Conservation (phyloP, 92 coral and sea anemone genomes). For the Galaxea fascicularis region DNA sequence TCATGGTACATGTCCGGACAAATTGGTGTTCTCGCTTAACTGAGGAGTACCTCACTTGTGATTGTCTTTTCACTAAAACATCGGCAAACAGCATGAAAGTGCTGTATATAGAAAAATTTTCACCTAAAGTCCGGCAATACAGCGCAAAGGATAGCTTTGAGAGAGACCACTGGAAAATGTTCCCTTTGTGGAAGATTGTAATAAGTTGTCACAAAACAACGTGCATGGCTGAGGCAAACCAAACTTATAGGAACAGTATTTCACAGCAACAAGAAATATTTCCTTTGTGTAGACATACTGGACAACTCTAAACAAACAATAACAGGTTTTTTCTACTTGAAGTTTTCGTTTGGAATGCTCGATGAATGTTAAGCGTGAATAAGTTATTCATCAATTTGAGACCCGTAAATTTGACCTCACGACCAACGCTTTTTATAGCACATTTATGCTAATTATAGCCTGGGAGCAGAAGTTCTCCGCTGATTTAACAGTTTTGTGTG, state of each 20-base stretch:
- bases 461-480: not conserved
- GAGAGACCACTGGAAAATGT: not conserved
- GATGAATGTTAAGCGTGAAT: not conserved
- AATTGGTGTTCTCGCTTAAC: too few species aligned
- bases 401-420: conserved; percentile 29
- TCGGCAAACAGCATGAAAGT: not conserved
- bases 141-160: not conserved
- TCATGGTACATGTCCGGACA: too few species aligned
- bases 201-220: too few species aligned
- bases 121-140: not conserved
- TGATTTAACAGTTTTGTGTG: not conserved
- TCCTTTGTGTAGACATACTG: too few species aligned
- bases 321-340: not conserved
- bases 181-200: not conserved
- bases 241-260: too few species aligned
- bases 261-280: too few species aligned
- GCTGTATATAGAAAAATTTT: not conserved
- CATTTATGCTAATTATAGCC: conserved; percentile 35
- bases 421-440: conserved; percentile 37
- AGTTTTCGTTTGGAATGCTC: not conserved
- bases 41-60: too few species aligned
- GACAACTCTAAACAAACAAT: too few species aligned
- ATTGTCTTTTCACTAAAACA: too few species aligned
- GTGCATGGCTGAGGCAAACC: too few species aligned
- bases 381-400: conserved; percentile 6